A percentile compares a stretch with the other conserved stretches of the same genome.
Conservation (phyloP, 2,797 vertebrate species). For the Benthosema pterotum region DNA sequence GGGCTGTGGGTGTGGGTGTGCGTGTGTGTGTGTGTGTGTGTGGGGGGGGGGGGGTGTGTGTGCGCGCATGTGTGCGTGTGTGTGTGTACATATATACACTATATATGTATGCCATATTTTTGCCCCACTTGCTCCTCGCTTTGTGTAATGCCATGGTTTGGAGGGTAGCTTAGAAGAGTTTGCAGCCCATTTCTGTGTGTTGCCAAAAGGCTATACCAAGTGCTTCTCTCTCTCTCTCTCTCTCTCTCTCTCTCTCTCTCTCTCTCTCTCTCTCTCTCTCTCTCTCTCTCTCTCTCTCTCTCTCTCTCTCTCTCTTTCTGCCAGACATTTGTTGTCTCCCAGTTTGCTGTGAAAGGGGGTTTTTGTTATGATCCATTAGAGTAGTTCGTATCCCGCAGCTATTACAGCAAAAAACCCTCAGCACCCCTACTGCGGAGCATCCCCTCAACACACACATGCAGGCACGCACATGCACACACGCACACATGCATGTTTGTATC, state of each 20-base stretch:
- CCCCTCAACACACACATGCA: constrained; percentile 38
- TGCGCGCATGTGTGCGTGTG: no score
- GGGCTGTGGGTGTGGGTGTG: no score
- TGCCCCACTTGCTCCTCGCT: neutral
- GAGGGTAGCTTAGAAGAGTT: neutral
- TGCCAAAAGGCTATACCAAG: constrained; percentile 8
- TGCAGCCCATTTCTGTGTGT: neutral
- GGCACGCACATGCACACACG: constrained; percentile 8
- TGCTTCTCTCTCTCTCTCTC: constrained; percentile 41
- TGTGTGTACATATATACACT: neutral
- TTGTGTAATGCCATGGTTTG: neutral
- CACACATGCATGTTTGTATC: neutral
- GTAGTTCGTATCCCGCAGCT: constrained; percentile 66
- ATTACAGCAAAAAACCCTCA: constrained; percentile 63
- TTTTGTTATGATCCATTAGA: constrained; percentile 73
- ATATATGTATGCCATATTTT: no score
- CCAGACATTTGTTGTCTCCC: constrained; percentile 47
- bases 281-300: no score
- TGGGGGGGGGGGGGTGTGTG: no score
- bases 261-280: no score
- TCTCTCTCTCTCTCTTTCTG: no score
- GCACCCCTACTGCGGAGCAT: constrained; percentile 46
- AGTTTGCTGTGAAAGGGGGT: constrained; percentile 41
- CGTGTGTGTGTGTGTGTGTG: no score
- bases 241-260: no score